Percentiles rank a stretch among this genome's conserved stretches.
Evolutionary conservation across 2,113 vertebrate species (phyloP).

Genomic region (Oreochromis aureus): DNA sequence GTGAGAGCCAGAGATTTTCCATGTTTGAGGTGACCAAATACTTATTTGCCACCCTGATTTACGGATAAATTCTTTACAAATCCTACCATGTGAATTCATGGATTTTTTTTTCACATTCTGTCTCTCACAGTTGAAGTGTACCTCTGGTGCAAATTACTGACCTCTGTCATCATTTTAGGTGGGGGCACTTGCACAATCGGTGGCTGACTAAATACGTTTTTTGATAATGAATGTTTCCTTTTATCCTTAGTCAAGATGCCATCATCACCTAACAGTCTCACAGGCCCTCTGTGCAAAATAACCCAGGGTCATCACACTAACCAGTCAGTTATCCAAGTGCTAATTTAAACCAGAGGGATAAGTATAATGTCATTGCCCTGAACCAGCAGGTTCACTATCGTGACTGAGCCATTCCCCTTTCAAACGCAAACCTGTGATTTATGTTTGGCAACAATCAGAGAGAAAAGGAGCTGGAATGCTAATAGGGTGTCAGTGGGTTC

Average conservation of each 20-base stretch:
- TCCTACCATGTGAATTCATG: too few relatives aligned
- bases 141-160: too few relatives aligned
- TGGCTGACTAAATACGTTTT: too few relatives aligned
- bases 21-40: too few relatives aligned
- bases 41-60: too few relatives aligned
- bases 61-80: too few relatives aligned
- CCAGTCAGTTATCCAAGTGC: background rate
- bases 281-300: background rate
- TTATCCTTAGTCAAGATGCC: background rate
- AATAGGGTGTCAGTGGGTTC: constrained; percentile 14
- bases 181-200: too few relatives aligned
- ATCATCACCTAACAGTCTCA: background rate
- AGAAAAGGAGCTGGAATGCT: background rate
- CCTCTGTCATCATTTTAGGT: too few relatives aligned
- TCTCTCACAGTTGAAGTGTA: too few relatives aligned
- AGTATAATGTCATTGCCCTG: background rate
- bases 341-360: background rate
- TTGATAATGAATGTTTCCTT: background rate
- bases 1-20: too few relatives aligned
- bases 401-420: constrained; percentile 15
- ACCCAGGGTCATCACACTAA: background rate
- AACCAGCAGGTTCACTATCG: background rate
- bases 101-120: too few relatives aligned
- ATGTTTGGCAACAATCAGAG: background rate
- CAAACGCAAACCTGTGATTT: background rate